phyloP scores from a whole-genome alignment of 2,113 vertebrate species.

The Gulo gulo region DNA sequence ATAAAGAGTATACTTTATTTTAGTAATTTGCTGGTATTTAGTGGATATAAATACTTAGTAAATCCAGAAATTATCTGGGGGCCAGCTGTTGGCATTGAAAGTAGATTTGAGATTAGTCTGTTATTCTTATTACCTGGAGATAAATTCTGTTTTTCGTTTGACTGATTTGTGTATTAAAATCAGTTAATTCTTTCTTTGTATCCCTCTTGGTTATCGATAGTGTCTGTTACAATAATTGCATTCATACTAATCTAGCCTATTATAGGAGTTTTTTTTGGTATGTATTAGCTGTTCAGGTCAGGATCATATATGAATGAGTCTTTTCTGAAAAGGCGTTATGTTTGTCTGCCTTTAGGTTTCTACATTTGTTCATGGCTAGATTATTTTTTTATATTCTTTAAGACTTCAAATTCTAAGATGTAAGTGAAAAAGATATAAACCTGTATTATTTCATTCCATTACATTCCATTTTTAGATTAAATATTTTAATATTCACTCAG shows the following conservation, averaged over 20 bases:
- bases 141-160: constrained; percentile 28
- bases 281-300: background rate
- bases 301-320: constrained; percentile 17
- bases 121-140: constrained; percentile 23
- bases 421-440: constrained; percentile 25
- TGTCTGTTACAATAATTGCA: background rate
- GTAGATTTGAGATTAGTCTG: constrained; percentile 36
- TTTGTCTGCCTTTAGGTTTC: constrained; percentile 35
- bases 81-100: background rate
- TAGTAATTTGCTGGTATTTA: constrained; percentile 28
- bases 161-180: constrained; percentile 32
- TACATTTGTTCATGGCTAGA: constrained; percentile 16
- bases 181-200: background rate
- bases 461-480: constrained; percentile 31
- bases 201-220: background rate
- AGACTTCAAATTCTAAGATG: constrained; percentile 45
- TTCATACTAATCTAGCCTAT: constrained; percentile 48
- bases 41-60: constrained; percentile 29
- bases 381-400: constrained; percentile 34
- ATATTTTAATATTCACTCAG: background rate
- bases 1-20: constrained; percentile 27
- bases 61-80: background rate
- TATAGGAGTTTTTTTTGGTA: constrained; percentile 25
- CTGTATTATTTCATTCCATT: constrained; percentile 29
- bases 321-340: background rate